A percentile compares a stretch with the other conserved stretches of the same genome.
Evolutionary conservation across 2,113 vertebrate species (phyloP).

Genomic region (Chloropsis hardwickii): DNA sequence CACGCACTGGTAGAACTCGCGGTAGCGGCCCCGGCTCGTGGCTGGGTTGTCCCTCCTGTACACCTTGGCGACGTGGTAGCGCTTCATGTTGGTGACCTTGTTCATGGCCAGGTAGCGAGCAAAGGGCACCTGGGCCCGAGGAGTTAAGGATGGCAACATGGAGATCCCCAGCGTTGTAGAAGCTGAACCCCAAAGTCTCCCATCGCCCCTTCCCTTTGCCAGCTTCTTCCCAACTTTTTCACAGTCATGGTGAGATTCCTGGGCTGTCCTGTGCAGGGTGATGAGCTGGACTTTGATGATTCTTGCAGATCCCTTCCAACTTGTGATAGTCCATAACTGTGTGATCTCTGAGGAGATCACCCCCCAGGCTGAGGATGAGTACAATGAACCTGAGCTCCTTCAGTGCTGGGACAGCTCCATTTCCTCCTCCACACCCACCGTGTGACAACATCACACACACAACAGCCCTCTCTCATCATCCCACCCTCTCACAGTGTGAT

Average conservation of each 20-base stretch:
- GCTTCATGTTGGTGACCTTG: conserved; percentile 93
- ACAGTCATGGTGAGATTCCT: not conserved
- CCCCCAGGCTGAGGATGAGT: not conserved
- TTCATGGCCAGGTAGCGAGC: conserved; percentile 95
- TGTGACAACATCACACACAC: rapidly evolving
- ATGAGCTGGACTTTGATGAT: rapidly evolving
- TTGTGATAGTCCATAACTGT: not conserved
- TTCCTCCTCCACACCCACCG: not conserved
- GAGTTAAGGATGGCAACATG: conserved; percentile 65
- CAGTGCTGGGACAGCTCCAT: not conserved
- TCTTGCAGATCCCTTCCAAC: not conserved
- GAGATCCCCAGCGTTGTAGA: not conserved
- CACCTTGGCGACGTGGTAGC: conserved; percentile 94
- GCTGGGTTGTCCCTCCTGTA: conserved; percentile 95
- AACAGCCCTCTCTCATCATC: not conserved
- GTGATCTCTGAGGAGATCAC: not conserved
- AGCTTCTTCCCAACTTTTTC: not conserved
- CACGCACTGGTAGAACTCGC: conserved; percentile 96
- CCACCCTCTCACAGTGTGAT: not conserved
- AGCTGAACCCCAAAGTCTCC: not conserved
- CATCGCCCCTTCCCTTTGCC: rapidly evolving
- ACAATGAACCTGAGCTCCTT: not conserved
- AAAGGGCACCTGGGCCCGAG: conserved; percentile 85
- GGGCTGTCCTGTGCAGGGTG: not conserved
- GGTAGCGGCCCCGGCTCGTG: conserved; percentile 86